Conservation (phyloP, 2,113 vertebrate genomes). For the Vireo altiloquus region DNA sequence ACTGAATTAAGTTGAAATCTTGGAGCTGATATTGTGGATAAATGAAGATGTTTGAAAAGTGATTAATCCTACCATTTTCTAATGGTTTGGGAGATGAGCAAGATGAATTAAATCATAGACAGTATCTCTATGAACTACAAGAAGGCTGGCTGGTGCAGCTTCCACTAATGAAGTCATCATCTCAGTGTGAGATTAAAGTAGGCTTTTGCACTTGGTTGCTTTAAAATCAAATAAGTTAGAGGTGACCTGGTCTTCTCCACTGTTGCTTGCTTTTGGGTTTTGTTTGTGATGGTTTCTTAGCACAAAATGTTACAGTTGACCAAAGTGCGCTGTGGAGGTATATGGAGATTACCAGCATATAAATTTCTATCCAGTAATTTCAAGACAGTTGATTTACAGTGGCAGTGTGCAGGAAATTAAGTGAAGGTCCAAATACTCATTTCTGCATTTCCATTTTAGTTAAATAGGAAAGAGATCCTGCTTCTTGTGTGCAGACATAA, state of each 20-base stretch:
- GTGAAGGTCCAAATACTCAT: background rate
- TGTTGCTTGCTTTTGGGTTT: background rate
- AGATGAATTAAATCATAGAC: background rate
- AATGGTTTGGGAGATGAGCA: background rate
- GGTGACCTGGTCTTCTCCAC: background rate
- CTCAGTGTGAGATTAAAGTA: background rate
- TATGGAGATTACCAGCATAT: background rate
- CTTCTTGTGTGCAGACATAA: background rate
- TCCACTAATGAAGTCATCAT: background rate
- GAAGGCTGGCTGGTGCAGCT: background rate
- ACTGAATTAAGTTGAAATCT: background rate
- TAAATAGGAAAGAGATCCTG: background rate
- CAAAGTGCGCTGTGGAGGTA: background rate
- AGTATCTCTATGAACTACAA: background rate
- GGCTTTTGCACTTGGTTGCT: background rate
- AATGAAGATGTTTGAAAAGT: background rate
- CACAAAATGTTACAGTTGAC: background rate
- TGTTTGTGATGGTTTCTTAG: background rate
- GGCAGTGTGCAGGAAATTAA: background rate
- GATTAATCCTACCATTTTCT: background rate
- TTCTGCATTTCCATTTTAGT: background rate
- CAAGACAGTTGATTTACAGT: background rate
- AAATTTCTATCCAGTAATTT: background rate
- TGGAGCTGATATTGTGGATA: background rate
- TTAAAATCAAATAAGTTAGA: constrained; percentile 10